A percentile compares a stretch with the other conserved stretches of the same genome.
Evolutionary conservation across 2,113 vertebrate species (phyloP).

Genomic region (Sigmodon hispidus): DNA sequence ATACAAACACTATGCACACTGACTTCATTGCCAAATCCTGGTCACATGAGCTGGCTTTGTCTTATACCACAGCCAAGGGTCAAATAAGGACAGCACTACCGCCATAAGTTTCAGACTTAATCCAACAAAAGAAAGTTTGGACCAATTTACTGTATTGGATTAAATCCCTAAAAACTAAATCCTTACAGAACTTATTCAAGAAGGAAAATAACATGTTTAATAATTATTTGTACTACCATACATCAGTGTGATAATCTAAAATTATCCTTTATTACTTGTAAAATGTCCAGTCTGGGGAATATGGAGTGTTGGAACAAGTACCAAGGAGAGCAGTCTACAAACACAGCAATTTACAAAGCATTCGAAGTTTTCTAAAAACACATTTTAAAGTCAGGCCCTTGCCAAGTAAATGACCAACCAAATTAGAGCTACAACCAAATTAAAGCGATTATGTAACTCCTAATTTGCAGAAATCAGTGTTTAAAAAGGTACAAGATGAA

Average conservation of each 20-base stretch:
- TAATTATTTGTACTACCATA: not conserved
- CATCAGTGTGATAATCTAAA: not conserved
- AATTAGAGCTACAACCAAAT: slow-evolving; percentile 42
- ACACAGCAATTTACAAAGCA: slow-evolving; percentile 21
- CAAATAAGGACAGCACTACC: not conserved
- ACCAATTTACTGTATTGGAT: slow-evolving; percentile 13
- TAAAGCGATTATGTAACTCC: not conserved
- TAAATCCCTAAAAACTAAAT: slow-evolving; percentile 46
- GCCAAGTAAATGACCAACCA: slow-evolving; percentile 56
- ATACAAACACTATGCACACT: not conserved
- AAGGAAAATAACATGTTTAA: slow-evolving; percentile 42
- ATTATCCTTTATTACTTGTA: slow-evolving; percentile 24
- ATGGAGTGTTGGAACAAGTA: not conserved
- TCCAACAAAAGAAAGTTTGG: slow-evolving; percentile 55
- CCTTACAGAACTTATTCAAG: slow-evolving; percentile 48
- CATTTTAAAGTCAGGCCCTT: slow-evolving; percentile 27
- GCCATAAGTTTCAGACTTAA: slow-evolving; percentile 16
- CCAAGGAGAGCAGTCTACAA: not conserved
- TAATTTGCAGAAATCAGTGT: not conserved
- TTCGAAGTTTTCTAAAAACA: slow-evolving; percentile 36
- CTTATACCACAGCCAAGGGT: not conserved
- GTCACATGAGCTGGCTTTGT: not conserved
- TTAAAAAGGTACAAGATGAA: slow-evolving; percentile 3
- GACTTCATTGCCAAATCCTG: not conserved
- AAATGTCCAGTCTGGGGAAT: slow-evolving; percentile 10